Evolutionary conservation across 1,140 invertebrate species (phyloP).

Genomic region (Phocides pigmalion): DNA sequence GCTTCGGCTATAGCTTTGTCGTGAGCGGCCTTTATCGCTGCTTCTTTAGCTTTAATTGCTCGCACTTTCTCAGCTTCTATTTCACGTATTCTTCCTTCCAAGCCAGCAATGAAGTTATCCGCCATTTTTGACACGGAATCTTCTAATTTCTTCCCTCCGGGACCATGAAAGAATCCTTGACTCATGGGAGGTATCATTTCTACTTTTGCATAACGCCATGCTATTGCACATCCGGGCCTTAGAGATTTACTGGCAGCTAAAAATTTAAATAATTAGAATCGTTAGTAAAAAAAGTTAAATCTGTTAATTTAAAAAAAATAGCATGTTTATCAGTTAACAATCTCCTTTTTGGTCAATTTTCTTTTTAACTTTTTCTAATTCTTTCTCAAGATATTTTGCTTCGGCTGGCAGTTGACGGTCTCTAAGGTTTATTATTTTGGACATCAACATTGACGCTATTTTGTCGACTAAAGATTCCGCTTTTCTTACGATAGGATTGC

Average conservation of each 20-base stretch:
- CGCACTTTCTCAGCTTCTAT: conserved; percentile 52
- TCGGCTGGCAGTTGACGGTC: conserved; percentile 56
- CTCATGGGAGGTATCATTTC: conserved; percentile 68
- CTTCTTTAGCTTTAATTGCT: conserved; percentile 50
- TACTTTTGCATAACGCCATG: conserved; percentile 71
- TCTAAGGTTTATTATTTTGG: conserved; percentile 50
- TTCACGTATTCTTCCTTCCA: conserved; percentile 52
- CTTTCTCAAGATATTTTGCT: conserved; percentile 59
- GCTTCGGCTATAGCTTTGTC: conserved; percentile 54
- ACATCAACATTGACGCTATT: conserved; percentile 33
- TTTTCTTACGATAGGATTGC: conserved; percentile 54
- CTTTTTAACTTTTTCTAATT: conserved; percentile 59
- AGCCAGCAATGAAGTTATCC: conserved; percentile 46
- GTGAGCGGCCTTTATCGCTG: conserved; percentile 49
- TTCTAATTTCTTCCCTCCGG: conserved; percentile 58
- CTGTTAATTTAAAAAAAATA: neutral
- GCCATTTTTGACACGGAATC: conserved; percentile 39
- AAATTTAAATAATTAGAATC: conserved; percentile 35
- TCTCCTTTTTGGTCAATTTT: conserved; percentile 39
- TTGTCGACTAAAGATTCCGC: conserved; percentile 47
- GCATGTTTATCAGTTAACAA: neutral
- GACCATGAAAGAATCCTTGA: conserved; percentile 53
- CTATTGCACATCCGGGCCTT: conserved; percentile 46
- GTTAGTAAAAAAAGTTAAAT: neutral
- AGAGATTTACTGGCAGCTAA: conserved; percentile 55